Evolutionary conservation across 2,113 vertebrate species (phyloP).

Genomic region (Turdus rufiventris): DNA sequence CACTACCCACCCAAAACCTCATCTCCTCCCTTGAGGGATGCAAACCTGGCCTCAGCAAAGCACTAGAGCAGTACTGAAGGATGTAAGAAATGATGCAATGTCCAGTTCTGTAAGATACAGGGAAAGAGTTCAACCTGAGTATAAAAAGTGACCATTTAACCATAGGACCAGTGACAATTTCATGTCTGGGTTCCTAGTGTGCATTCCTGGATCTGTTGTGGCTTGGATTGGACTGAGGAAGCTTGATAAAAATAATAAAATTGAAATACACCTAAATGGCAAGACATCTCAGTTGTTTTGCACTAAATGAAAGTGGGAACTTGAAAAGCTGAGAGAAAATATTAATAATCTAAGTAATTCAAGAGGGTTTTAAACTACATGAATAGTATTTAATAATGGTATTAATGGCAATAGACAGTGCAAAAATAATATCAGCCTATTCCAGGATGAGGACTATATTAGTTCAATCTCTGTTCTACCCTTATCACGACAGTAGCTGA

Average conservation of each 20-base stretch:
- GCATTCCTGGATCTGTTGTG: not conserved
- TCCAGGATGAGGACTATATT: not conserved
- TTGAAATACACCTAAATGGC: not conserved
- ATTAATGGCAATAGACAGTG: not conserved
- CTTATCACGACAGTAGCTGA: not conserved
- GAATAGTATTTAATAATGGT: no score
- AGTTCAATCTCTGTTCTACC: not conserved
- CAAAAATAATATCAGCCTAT: not conserved
- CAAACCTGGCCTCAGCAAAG: not conserved
- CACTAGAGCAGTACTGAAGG: not conserved
- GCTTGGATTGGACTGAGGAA: not conserved
- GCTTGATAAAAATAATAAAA: not conserved
- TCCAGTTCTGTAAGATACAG: not conserved
- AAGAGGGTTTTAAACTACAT: not conserved
- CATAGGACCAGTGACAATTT: not conserved
- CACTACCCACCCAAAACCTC: not conserved
- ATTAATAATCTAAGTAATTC: not conserved
- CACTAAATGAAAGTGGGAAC: not conserved
- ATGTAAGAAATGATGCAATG: not conserved
- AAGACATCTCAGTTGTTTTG: not conserved
- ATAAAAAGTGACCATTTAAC: not conserved
- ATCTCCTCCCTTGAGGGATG: not conserved
- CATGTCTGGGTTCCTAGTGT: not conserved
- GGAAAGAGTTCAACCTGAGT: not conserved
- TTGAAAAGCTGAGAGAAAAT: not conserved